Percentiles rank a stretch among this genome's conserved stretches.
Evolutionary conservation across 2,113 vertebrate species (phyloP).

Genomic region (Chloropsis hardwickii): DNA sequence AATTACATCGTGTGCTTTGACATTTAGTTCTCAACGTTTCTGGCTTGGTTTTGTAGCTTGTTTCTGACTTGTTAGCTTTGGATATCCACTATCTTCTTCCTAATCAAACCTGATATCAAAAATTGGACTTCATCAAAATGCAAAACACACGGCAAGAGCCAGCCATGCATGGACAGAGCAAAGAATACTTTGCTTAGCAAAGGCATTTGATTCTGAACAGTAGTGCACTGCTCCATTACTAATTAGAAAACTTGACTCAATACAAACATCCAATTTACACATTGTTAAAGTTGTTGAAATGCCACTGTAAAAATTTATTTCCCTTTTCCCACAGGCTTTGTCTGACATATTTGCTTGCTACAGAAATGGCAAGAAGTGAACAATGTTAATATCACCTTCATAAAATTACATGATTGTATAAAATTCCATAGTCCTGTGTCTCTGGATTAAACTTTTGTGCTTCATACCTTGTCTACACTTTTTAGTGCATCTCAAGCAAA

Average conservation of each 20-base stretch:
- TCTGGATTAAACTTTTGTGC: neutral
- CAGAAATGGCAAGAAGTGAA: neutral
- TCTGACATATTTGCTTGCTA: neutral
- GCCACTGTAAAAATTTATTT: neutral
- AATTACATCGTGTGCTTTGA: neutral
- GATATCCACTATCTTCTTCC: neutral
- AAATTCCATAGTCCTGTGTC: neutral
- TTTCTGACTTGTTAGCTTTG: neutral
- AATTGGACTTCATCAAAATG: neutral
- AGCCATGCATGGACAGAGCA: neutral
- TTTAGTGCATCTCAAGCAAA: neutral
- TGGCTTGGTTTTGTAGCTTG: neutral
- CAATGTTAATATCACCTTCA: neutral
- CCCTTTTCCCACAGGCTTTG: neutral
- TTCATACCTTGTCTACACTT: neutral
- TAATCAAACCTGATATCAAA: neutral
- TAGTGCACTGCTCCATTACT: neutral
- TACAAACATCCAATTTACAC: neutral
- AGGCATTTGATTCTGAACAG: neutral
- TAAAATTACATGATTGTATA: neutral
- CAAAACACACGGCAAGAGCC: neutral
- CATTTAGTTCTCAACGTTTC: neutral
- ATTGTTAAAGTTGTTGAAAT: neutral
- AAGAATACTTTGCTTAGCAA: constrained; percentile 1
- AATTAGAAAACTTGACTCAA: neutral